Evolutionary conservation across 1,140 invertebrate species (phyloP).

Genomic region (Halesus radiatus): DNA sequence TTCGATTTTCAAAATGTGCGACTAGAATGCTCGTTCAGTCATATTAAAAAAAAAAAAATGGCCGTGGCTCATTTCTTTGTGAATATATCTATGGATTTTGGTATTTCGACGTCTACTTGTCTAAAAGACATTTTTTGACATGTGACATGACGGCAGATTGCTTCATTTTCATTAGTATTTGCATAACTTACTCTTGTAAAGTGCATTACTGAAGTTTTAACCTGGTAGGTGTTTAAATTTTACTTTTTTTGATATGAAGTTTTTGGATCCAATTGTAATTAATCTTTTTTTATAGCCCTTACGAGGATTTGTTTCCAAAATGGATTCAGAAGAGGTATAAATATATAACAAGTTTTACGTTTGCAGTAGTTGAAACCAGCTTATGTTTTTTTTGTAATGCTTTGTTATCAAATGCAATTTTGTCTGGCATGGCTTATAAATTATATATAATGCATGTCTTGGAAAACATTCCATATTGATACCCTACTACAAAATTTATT

Average conservation of each 20-base stretch:
- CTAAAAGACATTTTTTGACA: background rate
- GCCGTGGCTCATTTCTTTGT: no score
- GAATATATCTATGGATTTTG: no score
- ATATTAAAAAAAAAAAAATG: no score
- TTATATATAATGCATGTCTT: background rate
- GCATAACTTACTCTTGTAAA: background rate
- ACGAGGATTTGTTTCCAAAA: constrained; percentile 22
- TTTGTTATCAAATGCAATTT: background rate
- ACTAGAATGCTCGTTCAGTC: no score
- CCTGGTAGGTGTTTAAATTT: background rate
- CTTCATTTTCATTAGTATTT: background rate
- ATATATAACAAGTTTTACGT: background rate
- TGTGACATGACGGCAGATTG: background rate
- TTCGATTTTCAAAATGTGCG: no score
- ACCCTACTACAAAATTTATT: no score
- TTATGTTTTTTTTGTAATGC: background rate
- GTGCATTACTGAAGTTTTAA: background rate
- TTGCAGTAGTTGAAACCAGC: background rate
- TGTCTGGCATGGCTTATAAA: background rate
- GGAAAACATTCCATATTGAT: no score
- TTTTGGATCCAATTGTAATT: background rate
- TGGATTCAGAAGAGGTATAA: constrained; percentile 25
- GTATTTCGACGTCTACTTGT: no score
- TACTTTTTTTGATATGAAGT: background rate
- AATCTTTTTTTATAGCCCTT: constrained; percentile 17